Base-by-base conservation (phyloP, 2,797 vertebrate species). In the Dromococcyx pavoninus region DNA sequence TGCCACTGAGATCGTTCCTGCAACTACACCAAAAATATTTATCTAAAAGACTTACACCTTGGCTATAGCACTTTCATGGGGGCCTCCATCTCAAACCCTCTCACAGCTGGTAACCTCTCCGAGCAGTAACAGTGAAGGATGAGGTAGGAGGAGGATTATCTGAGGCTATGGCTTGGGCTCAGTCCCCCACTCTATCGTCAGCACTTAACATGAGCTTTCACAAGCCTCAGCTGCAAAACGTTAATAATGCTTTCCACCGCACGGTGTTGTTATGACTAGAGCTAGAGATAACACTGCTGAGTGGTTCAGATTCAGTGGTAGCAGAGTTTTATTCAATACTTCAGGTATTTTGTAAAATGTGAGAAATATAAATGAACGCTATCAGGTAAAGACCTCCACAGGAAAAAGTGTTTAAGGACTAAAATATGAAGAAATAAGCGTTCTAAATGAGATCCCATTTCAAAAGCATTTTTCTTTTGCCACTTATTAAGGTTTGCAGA, bases 401-500 rank as follows among this genome's bases (percentile, higher is more conserved):
- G 53, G 39, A 86, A 75, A 64, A 79, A 61, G 24, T 7, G 19
- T 28, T 72, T 75, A 53, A 79, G 64, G 71, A 70, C 58, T 82
- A 35, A 84, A 91, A 64, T 32, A 53, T 17, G 41, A 88, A 84
- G 79, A 81, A 84, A 66, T 28, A 66, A 70, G 39, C 44, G 37
- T 39, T 83, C 48, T 53, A 86, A 86, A 90, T 39, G 48, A 64
- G 27, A 21, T 41, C 33, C 15, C 30, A 75, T 94, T 93, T 37
- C 61, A 86, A 87, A 94, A 66, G 54, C 66, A 53, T 77, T 78
- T 90, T 46, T 93, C 84, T 89, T 67, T 89, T 2, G 8, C 46
- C 67, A 83, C 70, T 91, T 91, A 71, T 1, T 86, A 80, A 90
- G 54, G 77, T 95, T 92, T 95, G 88, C 82, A 95, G 93, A 94